Conservation (phyloP, 2,113 vertebrate species). For the Sisor rabdophorus region DNA sequence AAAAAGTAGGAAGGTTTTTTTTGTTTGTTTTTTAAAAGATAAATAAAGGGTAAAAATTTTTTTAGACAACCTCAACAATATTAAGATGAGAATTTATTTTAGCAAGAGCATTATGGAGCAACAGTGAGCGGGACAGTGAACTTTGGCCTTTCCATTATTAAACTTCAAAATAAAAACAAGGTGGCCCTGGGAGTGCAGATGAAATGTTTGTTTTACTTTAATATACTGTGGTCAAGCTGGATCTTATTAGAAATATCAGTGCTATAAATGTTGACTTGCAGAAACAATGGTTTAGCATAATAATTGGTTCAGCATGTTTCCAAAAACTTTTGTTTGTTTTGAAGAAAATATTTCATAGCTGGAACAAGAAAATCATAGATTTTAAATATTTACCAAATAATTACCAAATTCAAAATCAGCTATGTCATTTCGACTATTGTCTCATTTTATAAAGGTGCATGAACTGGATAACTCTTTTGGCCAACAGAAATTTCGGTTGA, state of each 20-base stretch:
- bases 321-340: conserved; percentile 39
- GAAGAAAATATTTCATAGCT: conserved; percentile 36
- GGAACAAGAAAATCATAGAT: conserved; percentile 21
- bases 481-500: no score
- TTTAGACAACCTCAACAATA: conserved; percentile 30
- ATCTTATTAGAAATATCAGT: neutral
- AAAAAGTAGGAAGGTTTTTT: conserved; percentile 72
- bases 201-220: neutral
- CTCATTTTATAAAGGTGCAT: no score
- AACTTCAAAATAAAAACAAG: conserved; percentile 49
- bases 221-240: neutral
- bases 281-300: neutral
- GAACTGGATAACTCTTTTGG: no score
- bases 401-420: conserved; percentile 8
- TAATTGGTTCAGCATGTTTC: conserved; percentile 1
- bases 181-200: conserved; percentile 20
- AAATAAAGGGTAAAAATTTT: conserved; percentile 33
- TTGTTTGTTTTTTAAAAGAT: conserved; percentile 67
- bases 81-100: conserved; percentile 41
- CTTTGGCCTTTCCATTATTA: conserved; percentile 47
- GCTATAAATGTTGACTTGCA: neutral
- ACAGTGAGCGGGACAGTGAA: conserved; percentile 42
- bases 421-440: neutral
- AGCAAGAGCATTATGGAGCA: conserved; percentile 38
- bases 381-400: conserved; percentile 6